phyloP scores from a whole-genome alignment of 2,888 invertebrate species.

The Cryptus viduatorius region DNA sequence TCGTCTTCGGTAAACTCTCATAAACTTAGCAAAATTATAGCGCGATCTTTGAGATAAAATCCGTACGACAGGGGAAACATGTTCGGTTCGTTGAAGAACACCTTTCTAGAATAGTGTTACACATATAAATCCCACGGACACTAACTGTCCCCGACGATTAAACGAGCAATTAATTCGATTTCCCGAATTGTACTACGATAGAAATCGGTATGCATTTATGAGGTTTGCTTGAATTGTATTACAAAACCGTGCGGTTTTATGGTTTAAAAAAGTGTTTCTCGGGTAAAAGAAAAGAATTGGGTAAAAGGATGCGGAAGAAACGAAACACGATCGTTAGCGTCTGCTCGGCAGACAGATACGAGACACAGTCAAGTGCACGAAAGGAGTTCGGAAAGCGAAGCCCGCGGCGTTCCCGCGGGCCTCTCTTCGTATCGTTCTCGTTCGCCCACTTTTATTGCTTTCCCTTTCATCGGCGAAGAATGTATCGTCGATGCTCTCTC shows the following conservation, averaged over 20 bases:
- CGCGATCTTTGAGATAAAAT: slow-evolving; percentile 67
- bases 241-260: slow-evolving; percentile 59
- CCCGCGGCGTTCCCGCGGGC: slow-evolving; percentile 38
- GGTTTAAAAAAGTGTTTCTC: neutral
- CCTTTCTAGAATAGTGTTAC: slow-evolving; percentile 25
- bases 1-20: slow-evolving; percentile 56
- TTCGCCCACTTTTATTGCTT: slow-evolving; percentile 57
- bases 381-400: slow-evolving; percentile 32
- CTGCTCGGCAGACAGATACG: slow-evolving; percentile 20
- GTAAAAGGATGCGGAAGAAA: slow-evolving; percentile 26
- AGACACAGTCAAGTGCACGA: slow-evolving; percentile 14
- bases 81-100: slow-evolving; percentile 51
- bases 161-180: slow-evolving; percentile 8
- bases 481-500: slow-evolving; percentile 42
- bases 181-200: neutral
- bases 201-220: slow-evolving; percentile 64
- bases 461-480: slow-evolving; percentile 66
- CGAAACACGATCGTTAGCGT: slow-evolving; percentile 60
- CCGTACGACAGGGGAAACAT: slow-evolving; percentile 51
- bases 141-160: neutral
- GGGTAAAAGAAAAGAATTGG: neutral
- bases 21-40: slow-evolving; percentile 74
- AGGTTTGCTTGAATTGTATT: slow-evolving; percentile 62
- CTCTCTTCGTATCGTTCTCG: slow-evolving; percentile 26
- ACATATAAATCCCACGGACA: neutral